phyloP scores from a whole-genome alignment of 2,113 vertebrate genomes.

The Alethe diademata region DNA sequence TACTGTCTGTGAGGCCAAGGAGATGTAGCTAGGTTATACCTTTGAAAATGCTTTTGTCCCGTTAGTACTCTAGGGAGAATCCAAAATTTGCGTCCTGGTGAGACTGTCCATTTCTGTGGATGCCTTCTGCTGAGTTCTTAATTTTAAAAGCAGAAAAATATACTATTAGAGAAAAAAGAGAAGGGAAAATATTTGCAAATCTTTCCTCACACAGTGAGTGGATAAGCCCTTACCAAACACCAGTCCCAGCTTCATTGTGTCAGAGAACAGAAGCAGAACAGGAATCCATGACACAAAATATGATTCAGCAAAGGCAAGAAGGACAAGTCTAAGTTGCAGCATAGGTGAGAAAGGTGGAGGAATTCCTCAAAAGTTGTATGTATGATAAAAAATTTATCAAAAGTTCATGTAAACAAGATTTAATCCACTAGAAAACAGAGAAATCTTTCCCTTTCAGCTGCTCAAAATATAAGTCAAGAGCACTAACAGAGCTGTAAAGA shows the following conservation, averaged over 20 bases:
- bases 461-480: not conserved
- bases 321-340: not conserved
- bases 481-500: not conserved
- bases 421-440: not conserved
- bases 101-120: not conserved
- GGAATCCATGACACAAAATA: not conserved
- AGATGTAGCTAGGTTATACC: not conserved
- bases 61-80: not conserved
- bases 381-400: not conserved
- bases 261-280: not conserved
- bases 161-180: not conserved
- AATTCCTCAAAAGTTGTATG: not conserved
- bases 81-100: not conserved
- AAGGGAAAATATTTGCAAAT: not conserved
- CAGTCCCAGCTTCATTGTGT: not conserved
- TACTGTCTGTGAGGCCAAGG: constrained; percentile 45
- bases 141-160: not conserved
- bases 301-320: not conserved
- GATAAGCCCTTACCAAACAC: not conserved
- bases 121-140: not conserved
- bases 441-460: not conserved
- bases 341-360: not conserved
- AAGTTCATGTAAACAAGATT: not conserved
- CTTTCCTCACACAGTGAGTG: not conserved
- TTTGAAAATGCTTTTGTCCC: not conserved